Conservation (phyloP, 2,113 vertebrate species). For the Parus major region DNA sequence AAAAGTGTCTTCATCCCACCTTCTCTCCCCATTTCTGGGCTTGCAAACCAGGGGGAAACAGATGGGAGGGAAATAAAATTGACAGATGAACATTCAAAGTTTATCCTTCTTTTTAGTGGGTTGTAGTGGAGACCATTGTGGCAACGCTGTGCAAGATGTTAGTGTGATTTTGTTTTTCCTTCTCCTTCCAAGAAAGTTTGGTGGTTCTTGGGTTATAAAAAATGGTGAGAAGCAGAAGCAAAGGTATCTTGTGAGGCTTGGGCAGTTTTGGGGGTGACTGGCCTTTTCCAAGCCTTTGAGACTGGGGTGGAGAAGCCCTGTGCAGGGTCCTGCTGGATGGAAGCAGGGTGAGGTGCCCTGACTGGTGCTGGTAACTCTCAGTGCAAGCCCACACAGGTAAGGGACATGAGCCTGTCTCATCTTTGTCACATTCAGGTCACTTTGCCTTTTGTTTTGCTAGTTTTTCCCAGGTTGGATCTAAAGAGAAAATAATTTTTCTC, state of each 20-base stretch:
- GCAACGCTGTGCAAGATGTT: background rate
- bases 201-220: background rate
- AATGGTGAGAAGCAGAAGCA: background rate
- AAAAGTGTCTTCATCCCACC: background rate
- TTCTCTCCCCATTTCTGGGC: background rate
- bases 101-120: conserved; percentile 49
- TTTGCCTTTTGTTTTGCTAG: background rate
- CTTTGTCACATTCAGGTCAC: background rate
- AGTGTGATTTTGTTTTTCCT: background rate
- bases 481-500: conserved; percentile 11
- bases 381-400: background rate
- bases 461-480: conserved; percentile 6
- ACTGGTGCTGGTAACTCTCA: accelerated
- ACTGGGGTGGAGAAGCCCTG: background rate
- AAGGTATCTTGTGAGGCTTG: background rate
- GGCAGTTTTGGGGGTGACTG: background rate
- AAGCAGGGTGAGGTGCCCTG: background rate
- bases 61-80: conserved; percentile 49
- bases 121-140: background rate
- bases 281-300: background rate
- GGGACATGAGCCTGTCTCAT: background rate
- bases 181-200: background rate
- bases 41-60: conserved; percentile 4
- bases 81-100: conserved; percentile 51
- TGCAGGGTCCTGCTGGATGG: background rate